Evolutionary conservation across 2,113 vertebrate genomes (phyloP).

Genomic region (Amazona guildingii): DNA sequence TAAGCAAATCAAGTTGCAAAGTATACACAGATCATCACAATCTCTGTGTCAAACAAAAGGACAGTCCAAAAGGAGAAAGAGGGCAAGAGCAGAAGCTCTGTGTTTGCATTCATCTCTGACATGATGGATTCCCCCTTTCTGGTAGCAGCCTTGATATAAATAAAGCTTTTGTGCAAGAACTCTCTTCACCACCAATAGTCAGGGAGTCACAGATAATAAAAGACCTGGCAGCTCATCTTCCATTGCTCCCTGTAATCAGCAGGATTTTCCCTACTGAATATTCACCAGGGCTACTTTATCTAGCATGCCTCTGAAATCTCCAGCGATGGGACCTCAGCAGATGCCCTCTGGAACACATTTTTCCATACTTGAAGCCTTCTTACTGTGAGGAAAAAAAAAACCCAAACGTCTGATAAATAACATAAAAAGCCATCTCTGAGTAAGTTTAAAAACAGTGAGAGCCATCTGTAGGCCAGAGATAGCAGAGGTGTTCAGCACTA

Average conservation of each 20-base stretch:
- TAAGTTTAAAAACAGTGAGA: conserved; percentile 11
- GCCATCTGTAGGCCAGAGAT: conserved; percentile 11
- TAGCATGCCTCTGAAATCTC: background rate
- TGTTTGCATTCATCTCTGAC: conserved; percentile 41
- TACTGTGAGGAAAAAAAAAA: background rate
- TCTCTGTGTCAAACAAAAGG: background rate
- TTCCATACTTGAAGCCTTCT: background rate
- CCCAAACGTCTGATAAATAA: background rate
- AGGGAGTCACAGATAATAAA: conserved; percentile 40
- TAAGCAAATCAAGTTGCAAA: conserved; percentile 16
- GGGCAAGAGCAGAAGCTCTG: conserved; percentile 23
- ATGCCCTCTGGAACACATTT: conserved; percentile 7
- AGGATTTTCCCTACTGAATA: conserved; percentile 42
- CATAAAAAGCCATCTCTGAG: background rate
- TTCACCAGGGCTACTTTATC: conserved; percentile 21
- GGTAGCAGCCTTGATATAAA: conserved; percentile 54
- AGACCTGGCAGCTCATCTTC: conserved; percentile 31
- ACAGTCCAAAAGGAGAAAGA: conserved; percentile 9
- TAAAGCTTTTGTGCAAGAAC: conserved; percentile 51
- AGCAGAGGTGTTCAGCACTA: background rate
- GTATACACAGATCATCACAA: background rate
- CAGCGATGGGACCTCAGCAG: conserved; percentile 4
- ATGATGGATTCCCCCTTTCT: conserved; percentile 52
- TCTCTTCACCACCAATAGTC: conserved; percentile 18
- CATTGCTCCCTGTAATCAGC: conserved; percentile 18